A percentile compares a stretch with the other conserved stretches of the same genome.
Conservation (phyloP, 2,797 vertebrate genomes). For the Gastrophryne carolinensis region DNA sequence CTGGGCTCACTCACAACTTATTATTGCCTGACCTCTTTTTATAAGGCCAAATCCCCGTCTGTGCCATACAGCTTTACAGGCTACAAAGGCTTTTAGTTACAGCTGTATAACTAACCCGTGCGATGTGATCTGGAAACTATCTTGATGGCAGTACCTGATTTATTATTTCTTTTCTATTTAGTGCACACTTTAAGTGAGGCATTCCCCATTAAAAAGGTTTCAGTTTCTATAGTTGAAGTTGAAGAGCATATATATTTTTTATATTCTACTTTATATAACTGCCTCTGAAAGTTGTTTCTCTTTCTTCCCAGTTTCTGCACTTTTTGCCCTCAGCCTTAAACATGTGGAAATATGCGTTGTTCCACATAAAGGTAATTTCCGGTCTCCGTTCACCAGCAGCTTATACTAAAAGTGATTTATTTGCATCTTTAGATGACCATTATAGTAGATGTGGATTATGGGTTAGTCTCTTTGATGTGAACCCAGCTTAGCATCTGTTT, state of each 20-base stretch:
- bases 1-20: not conserved
- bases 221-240: not conserved
- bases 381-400: not conserved
- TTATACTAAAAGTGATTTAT: conserved; percentile 38
- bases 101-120: not conserved
- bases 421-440: not conserved
- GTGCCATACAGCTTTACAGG: not conserved
- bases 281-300: not conserved
- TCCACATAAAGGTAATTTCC: not conserved
- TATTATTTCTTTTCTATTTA: not conserved
- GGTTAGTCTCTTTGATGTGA: conserved; percentile 28
- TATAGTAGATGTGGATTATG: conserved; percentile 19
- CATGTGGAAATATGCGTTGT: not conserved
- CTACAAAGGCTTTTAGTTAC: conserved; percentile 3
- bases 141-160: not conserved
- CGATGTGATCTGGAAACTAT: not conserved
- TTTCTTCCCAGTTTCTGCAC: not conserved
- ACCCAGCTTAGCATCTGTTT: conserved; percentile 35
- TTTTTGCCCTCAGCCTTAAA: not conserved
- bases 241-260: not conserved
- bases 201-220: not conserved
- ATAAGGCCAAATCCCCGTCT: not conserved
- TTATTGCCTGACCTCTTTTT: not conserved
- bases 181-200: not conserved
- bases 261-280: not conserved